These are phyloP conservation scores for Synanthedon andrenaeformis DNA, from an alignment of 2,888 invertebrate species.

Conservation along the genomic window DNA sequence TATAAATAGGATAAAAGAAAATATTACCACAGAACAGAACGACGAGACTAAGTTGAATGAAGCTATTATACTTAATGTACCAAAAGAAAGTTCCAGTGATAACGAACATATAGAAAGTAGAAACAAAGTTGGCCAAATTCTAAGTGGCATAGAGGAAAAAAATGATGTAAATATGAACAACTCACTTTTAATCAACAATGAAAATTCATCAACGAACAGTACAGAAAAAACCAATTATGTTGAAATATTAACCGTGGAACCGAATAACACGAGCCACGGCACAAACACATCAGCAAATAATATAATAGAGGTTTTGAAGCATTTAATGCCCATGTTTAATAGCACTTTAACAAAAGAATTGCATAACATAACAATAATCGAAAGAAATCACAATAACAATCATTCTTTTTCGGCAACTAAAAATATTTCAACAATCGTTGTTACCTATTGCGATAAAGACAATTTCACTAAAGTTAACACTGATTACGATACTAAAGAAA, in stretches of 20 bases:
- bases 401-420: constrained; percentile 45
- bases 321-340: constrained; percentile 58
- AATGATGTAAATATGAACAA: constrained; percentile 18
- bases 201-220: constrained; percentile 9
- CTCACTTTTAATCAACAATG: constrained; percentile 1
- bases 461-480: constrained; percentile 30
- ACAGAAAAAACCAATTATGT: constrained; percentile 39
- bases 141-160: constrained; percentile 49
- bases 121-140: constrained; percentile 27
- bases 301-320: constrained; percentile 55
- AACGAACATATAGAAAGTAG: constrained; percentile 12
- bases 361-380: constrained; percentile 58
- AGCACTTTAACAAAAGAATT: constrained; percentile 47
- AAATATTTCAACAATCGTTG: constrained; percentile 55
- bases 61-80: constrained; percentile 45
- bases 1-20: constrained; percentile 54
- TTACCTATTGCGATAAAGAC: constrained; percentile 54
- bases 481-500: constrained; percentile 13
- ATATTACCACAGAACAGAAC: constrained; percentile 26
- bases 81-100: constrained; percentile 14
- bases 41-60: constrained; percentile 37
- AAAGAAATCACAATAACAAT: constrained; percentile 47
- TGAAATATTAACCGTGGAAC: constrained; percentile 54
- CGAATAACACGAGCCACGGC: constrained; percentile 33
- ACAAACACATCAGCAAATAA: constrained; percentile 39